Percentiles rank a stretch among this genome's conserved stretches.
These are phyloP conservation scores for Phalera bucephala DNA, from an alignment of 2,888 invertebrate species.

Conservation along the genomic window DNA sequence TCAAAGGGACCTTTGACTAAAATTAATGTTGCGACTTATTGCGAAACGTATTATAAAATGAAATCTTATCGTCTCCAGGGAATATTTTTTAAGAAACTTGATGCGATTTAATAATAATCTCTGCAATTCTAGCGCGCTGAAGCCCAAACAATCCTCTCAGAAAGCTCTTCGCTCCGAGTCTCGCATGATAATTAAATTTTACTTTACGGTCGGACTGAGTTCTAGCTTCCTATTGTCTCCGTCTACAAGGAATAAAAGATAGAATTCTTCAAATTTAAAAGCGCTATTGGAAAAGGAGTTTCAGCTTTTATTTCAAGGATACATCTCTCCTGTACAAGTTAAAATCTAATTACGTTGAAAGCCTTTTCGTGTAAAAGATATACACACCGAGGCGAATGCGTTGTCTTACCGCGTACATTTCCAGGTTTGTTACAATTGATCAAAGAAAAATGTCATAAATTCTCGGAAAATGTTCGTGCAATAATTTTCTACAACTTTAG, in stretches of 20 bases:
- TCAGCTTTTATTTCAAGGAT: conserved; percentile 5
- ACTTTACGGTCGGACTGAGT: conserved; percentile 13
- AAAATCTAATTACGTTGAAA: neutral
- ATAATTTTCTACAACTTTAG: no score
- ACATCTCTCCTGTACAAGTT: conserved; percentile 1
- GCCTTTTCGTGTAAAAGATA: neutral
- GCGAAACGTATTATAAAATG: no score
- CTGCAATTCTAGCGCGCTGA: conserved; percentile 1
- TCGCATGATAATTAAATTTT: conserved; percentile 34
- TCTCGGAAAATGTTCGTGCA: no score
- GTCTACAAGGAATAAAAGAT: no score
- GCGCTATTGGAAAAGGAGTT: neutral
- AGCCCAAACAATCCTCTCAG: no score
- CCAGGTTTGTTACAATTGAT: neutral
- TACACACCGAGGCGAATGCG: neutral
- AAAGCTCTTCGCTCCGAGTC: no score
- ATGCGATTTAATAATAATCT: conserved; percentile 4
- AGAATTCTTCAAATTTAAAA: conserved; percentile 1
- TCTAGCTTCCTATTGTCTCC: conserved; percentile 21
- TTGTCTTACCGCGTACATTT: no score
- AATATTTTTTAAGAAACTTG: no score
- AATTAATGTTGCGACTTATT: no score
- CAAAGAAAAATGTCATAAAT: neutral
- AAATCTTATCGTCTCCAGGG: no score
- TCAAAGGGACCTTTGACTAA: no score